Evolutionary conservation across 2,797 vertebrate genomes (phyloP), one percentile per base, ranked within the genome.

Genomic region (Silurus aristotelis): DNA sequence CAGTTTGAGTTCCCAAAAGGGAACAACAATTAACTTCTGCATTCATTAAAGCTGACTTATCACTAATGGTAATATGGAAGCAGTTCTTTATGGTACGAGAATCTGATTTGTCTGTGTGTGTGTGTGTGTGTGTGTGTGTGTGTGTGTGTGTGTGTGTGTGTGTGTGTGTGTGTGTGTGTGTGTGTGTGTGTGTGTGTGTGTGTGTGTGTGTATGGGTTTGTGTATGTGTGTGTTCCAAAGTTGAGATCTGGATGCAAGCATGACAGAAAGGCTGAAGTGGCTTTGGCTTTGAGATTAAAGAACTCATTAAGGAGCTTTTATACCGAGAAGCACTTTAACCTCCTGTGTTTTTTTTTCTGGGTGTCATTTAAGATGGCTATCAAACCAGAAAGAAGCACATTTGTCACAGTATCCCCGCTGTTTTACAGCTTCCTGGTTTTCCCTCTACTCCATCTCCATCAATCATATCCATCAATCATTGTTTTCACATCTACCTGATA

Each of bases 1-100:
- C 38, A 38, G 31, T 38, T 38, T 1, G 31, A 38, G 31, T 38
- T 38, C 31, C 31, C 31, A 5, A 38, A 38, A 38, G 38, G 38
- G 3, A 38, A 4, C 38, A 1, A 52, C 87, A 83, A 80, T 85
- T 70, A 83, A 73, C 79, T 68, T 27, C 68, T 66, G 73, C 55
- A 68, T 87, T 79, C 87, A 86, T 89, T 67, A 87, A 63, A 85
- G 66, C 83, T 78, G 66, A 82, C 81, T 77, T n/a, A 22, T 61
- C 22, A 80, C 80, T 72, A 82, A 81, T 80, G 38, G 38, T 19
- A 60, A 84, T 31, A 15, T 19, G 73, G 56, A 46, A 68, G 79
- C 60, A 22, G 56, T 25, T 84, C 77, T 84, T 83, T 72, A 87
- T 38, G 72, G 66, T 48, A 79, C 6, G 38, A 84, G 52, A 55